A percentile compares a stretch with the other conserved stretches of the same genome.
Evolutionary conservation across 2,113 vertebrate species (phyloP).

Genomic region (Bos javanicus): DNA sequence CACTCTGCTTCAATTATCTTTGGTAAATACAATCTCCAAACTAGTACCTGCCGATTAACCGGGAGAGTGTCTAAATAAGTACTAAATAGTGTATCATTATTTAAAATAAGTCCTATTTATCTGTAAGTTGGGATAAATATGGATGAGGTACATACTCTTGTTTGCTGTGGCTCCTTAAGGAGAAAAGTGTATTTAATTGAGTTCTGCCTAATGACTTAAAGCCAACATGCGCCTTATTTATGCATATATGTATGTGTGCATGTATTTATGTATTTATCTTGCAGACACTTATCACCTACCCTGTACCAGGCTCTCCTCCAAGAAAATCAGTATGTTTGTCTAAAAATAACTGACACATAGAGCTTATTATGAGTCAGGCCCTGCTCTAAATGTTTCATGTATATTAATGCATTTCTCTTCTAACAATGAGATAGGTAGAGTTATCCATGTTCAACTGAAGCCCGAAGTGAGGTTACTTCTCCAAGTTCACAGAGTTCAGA

Average conservation of each 20-base stretch:
- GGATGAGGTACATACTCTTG: conserved; percentile 48
- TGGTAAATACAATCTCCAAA: conserved; percentile 46
- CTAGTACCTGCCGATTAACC: conserved; percentile 43
- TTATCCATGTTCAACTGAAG: not conserved
- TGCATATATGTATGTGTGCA: not conserved
- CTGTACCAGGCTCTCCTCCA: conserved; percentile 1
- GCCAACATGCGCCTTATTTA: conserved; percentile 47
- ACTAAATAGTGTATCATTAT: conserved; percentile 49
- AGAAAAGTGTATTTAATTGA: conserved; percentile 62
- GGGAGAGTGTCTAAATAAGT: conserved; percentile 57
- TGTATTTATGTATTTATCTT: conserved; percentile 26
- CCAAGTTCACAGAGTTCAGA: not conserved
- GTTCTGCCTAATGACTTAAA: conserved; percentile 53
- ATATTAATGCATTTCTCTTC: not conserved
- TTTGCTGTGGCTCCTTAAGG: conserved; percentile 58
- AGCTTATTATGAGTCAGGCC: not conserved
- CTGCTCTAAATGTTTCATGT: not conserved
- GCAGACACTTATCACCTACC: conserved; percentile 12
- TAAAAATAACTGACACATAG: conserved; percentile 25
- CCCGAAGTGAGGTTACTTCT: not conserved
- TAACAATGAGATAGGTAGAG: not conserved
- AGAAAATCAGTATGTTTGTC: conserved; percentile 48
- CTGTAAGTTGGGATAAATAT: conserved; percentile 57
- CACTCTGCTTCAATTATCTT: conserved; percentile 26
- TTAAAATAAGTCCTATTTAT: conserved; percentile 50